Evolutionary conservation across 2,797 vertebrate genomes (phyloP).

Genomic region (Neoniphon sammara): DNA sequence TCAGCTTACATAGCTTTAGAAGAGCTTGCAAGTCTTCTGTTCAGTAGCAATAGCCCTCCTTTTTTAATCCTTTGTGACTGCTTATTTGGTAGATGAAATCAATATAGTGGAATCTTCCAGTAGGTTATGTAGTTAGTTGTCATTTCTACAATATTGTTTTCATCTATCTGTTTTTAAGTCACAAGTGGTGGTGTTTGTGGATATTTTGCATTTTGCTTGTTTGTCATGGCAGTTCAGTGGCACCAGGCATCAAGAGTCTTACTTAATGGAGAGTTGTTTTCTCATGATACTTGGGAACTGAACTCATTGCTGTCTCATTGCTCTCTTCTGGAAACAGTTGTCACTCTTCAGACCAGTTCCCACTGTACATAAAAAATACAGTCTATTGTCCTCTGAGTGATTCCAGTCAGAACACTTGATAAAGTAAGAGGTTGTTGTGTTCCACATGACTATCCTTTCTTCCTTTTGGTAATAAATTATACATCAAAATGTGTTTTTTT

Average conservation of each 20-base stretch:
- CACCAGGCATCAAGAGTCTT: neutral
- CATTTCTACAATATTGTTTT: conserved; percentile 69
- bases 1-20: neutral
- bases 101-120: conserved; percentile 68
- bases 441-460: conserved; percentile 13
- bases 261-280: conserved; percentile 31
- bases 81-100: conserved; percentile 60
- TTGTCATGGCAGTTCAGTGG: neutral
- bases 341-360: conserved; percentile 32
- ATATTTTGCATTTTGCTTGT: conserved; percentile 2
- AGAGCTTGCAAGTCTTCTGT: neutral
- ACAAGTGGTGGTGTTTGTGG: conserved; percentile 1
- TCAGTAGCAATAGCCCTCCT: conserved; percentile 6
- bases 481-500: conserved; percentile 30
- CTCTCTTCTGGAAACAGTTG: conserved; percentile 1
- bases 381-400: conserved; percentile 18
- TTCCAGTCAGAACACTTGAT: conserved; percentile 21
- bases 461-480: conserved; percentile 13
- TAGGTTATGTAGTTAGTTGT: conserved; percentile 55
- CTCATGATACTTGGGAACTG: conserved; percentile 37
- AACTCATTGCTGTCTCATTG: conserved; percentile 21
- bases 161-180: conserved; percentile 46
- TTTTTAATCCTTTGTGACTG: conserved; percentile 10
- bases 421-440: conserved; percentile 8
- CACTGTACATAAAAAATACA: conserved; percentile 10